Evolutionary conservation across 2,888 invertebrate species (phyloP).

Genomic region (Lasioglossum oenotherae): DNA sequence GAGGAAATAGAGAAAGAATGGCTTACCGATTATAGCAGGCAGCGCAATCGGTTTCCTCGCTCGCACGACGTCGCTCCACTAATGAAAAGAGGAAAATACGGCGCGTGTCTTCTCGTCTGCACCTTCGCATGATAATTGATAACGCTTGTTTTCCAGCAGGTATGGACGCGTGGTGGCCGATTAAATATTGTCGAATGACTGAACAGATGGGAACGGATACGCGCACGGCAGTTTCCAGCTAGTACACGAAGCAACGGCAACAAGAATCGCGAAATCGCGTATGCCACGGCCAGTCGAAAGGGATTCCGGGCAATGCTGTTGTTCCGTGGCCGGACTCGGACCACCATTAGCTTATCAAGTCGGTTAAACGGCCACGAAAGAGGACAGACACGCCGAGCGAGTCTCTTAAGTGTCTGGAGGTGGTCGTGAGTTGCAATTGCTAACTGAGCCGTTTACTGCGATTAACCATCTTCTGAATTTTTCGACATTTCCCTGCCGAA

Average conservation of each 20-base stretch:
- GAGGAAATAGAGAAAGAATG: neutral
- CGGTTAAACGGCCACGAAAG: slow-evolving; percentile 67
- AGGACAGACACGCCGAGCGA: slow-evolving; percentile 38
- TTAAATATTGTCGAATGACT: neutral
- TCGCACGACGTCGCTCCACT: neutral
- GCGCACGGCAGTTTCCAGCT: neutral
- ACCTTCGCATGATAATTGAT: slow-evolving; percentile 26
- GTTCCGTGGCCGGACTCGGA: slow-evolving; percentile 40
- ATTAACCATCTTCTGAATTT: neutral
- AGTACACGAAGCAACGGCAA: neutral
- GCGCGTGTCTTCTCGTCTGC: neutral
- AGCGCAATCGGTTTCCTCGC: neutral
- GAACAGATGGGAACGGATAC: neutral
- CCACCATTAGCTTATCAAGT: slow-evolving; percentile 71
- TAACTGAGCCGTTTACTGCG: slow-evolving; percentile 17
- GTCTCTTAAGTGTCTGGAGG: slow-evolving; percentile 48
- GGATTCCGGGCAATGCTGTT: slow-evolving; percentile 48
- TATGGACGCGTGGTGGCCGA: neutral
- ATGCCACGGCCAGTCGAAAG: slow-evolving; percentile 47
- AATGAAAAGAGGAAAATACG: neutral
- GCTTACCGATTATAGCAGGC: neutral
- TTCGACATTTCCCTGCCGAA: neutral
- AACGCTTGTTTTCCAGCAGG: slow-evolving; percentile 1
- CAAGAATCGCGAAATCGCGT: slow-evolving; percentile 38
- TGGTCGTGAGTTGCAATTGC: slow-evolving; percentile 28